Evolutionary conservation across 2,797 vertebrate genomes (phyloP).

Genomic region (Urophycis tenuis): DNA sequence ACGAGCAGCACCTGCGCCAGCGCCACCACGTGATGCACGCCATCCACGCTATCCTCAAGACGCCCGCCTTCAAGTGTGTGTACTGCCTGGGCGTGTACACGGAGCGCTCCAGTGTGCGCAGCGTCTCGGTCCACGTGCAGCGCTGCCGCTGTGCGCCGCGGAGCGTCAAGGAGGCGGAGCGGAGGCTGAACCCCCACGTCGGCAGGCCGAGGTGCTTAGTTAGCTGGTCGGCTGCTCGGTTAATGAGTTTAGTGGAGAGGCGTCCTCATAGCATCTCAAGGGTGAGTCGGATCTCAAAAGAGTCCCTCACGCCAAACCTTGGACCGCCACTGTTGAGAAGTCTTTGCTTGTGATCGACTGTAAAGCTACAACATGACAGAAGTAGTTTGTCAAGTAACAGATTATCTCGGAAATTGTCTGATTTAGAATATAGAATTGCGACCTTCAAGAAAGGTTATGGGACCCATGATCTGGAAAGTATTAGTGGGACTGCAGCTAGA

Average conservation of each 20-base stretch:
- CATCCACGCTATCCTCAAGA: conserved; percentile 78
- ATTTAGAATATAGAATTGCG: too few species aligned
- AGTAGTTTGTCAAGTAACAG: too few species aligned
- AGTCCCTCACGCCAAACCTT: too few species aligned
- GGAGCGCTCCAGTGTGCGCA: conserved; percentile 76
- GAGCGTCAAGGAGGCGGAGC: conserved; percentile 57
- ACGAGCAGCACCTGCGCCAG: conserved; percentile 76
- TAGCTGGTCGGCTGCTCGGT: neutral
- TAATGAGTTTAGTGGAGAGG: too few species aligned
- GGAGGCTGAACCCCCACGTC: conserved; percentile 41
- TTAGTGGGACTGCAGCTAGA: too few species aligned
- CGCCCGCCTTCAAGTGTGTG: conserved; percentile 85
- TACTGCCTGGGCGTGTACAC: conserved; percentile 85
- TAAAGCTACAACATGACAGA: neutral
- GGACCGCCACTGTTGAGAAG: too few species aligned
- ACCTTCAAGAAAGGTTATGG: too few species aligned
- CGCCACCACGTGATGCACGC: conserved; percentile 82
- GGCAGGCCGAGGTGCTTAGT: neutral
- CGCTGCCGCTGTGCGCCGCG: conserved; percentile 81
- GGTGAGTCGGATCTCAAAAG: too few species aligned
- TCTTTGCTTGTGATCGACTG: too few species aligned
- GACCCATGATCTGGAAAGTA: too few species aligned
- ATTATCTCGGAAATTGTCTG: too few species aligned
- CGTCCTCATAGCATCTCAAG: too few species aligned
- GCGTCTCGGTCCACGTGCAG: conserved; percentile 79